Base-by-base conservation (phyloP, 2,113 vertebrate genomes). In the Sylvia atricapilla region DNA sequence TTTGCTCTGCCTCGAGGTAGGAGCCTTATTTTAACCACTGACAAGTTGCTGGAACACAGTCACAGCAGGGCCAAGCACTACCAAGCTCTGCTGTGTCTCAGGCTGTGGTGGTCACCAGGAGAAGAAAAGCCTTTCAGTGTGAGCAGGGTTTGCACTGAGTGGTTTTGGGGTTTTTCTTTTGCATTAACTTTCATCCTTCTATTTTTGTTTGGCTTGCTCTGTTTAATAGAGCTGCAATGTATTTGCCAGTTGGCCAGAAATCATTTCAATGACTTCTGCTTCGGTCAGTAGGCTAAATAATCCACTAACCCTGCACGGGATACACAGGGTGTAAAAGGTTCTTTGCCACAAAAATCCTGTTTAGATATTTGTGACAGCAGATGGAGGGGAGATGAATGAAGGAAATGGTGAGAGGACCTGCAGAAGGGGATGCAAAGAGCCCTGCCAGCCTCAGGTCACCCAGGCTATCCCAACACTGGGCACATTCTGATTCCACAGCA, bases 1-100 rank as follows among this genome's bases (percentile, higher is more conserved):
- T 97, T 87, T 88, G 97, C 98, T 96, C 58, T 98, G 96, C 73
- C 97, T 98, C 10, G 76, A 93, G 97, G 98, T 3, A 17, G 47
- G 13, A 80, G 10, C 41, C 22, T 41, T 49, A 2, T 28, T 62
- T 74, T 55, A 25, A 25, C 11, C 56, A 30, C 44, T 11, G 35
- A 22, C 22, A 25, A 30, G 31, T 1, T 39, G 20, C 39, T 53
- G 52, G 39, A 58, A 6, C 46, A 46, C 8, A 7, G 30, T 23
- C 62, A 31, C 5, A 14, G 59, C 7, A 80, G 37, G 22, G 9
- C 46, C 68, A 62, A 30, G 50, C 43, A 37, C 63, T 5, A 10
- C 50, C 58, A 37, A n/a, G 53, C 72, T 76, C 56, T 55, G 78
- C 64, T 74, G 35, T 18, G 0, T 15, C 0, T 30, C 63, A 58